Evolutionary conservation across 2,113 vertebrate species (phyloP), one percentile per base, ranked within the genome.

Genomic region (Motacilla tschutschensis): DNA sequence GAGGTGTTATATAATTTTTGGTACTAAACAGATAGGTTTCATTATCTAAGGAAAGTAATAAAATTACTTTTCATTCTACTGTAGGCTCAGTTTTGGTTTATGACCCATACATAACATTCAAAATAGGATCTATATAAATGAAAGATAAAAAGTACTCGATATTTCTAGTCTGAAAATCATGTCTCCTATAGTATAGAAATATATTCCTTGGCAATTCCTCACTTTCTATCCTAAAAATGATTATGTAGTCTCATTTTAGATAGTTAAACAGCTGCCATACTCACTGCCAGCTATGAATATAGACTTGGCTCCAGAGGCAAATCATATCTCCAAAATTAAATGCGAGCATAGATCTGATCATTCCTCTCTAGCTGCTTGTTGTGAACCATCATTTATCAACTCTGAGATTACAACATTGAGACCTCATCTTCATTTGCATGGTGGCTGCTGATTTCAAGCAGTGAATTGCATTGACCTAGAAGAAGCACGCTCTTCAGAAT

Each of bases 261-360:
- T 35, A 85, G 87, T 87, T 83, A 85, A 88, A 77, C 90, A 91
- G 92, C 92, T 93, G 87, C 90, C 73, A 73, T 65, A 66, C 84
- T 77, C 63, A 36, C 31, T 88, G 90, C 79, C 79, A 87, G 82
- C 72, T 93, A 87, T 74, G 89, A 93, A 91, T 87, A 83, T 84
- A 88, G 44, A 77, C 89, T 92, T 93, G 93, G 92, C 88, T 95
- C 76, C 87, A 93, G 84, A 90, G 88, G 84, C 62, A 91, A 94
- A 91, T 67, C 58, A 6, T 78, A 79, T 79, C 79, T 91, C 87
- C 79, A 88, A 64, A 91, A 91, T 88, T 79, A 93, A 94, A 91
- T 40, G 84, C 8, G 41, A 93, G 79, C 64, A 85, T 4, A 63
- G 69, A 79, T 53, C 57, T 3, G 67, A 86, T 79, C 69, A 43